A percentile compares a stretch with the other conserved stretches of the same genome.
These are phyloP conservation scores for Steinernema carpocapsae DNA, from an alignment of 2,888 invertebrate species.

Conservation along the genomic window DNA sequence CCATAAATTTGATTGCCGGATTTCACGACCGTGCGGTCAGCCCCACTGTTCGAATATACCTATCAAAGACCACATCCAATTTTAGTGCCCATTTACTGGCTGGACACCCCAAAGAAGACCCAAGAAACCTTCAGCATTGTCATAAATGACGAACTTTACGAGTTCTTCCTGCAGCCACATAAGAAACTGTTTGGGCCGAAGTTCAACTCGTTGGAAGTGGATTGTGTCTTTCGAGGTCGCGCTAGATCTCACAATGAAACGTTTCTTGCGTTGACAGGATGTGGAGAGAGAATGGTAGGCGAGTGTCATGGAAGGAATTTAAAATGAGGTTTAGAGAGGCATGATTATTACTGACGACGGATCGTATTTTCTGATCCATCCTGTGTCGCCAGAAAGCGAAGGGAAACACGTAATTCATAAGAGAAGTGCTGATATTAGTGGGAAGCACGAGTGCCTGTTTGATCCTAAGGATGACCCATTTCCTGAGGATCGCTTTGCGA, in stretches of 20 bases:
- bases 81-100: constrained; percentile 19
- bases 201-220: background rate
- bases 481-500: constrained; percentile 51
- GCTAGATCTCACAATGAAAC: constrained; percentile 44
- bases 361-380: constrained; percentile 55
- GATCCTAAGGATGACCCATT: constrained; percentile 55
- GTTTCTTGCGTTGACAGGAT: constrained; percentile 54
- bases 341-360: constrained; percentile 53
- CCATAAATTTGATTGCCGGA: too few relatives aligned
- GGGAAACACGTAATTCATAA: constrained; percentile 53
- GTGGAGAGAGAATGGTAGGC: constrained; percentile 53
- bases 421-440: constrained; percentile 46
- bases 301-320: constrained; percentile 3
- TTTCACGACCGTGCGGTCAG: too few relatives aligned
- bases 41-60: too few relatives aligned
- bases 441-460: constrained; percentile 54
- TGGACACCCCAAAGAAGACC: constrained; percentile 13
- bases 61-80: too few relatives aligned
- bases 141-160: constrained; percentile 3
- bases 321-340: constrained; percentile 52
- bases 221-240: constrained; percentile 55
- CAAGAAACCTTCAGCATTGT: background rate
- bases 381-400: constrained; percentile 40
- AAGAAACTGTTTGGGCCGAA: background rate
- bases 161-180: constrained; percentile 1